Evolutionary conservation across 2,113 vertebrate genomes (phyloP), one percentile per base, ranked within the genome.

Genomic region (Stictonetta naevosa): DNA sequence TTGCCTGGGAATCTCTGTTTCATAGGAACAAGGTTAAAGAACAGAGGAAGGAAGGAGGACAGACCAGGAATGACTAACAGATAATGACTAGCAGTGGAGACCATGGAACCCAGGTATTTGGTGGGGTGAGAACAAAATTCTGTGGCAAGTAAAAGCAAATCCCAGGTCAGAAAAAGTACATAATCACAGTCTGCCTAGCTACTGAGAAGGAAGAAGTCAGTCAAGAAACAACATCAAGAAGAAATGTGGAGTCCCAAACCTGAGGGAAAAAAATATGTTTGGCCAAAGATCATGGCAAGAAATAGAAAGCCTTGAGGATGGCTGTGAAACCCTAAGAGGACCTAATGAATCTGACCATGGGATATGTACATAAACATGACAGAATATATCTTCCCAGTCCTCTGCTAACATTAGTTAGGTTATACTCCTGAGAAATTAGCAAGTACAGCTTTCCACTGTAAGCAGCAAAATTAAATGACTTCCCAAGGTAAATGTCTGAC

Each of bases 401-500:
- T 86, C 36, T 68, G 58, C 48, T 89, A 83, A 88, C 38, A 86
- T 78, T 75, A 83, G 12, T 64, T 68, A 15, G 53, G 42, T 62
- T 73, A 82, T 20, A 76, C 88, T 86, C 56, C 34, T 50, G 79
- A 92, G 66, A 86, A 93, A 90, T 86, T 83, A 97, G 33, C 63
- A 88, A 81, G 34, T 62, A 90, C 60, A 75, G 26, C 48, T 90
- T 92, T 95, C 83, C 64, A 79, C 38, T 58, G 21, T 72, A 83
- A 93, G 73, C 72, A 92, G 40, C 88, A 56, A 94, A 91, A 90
- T 94, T 86, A 94, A 86, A 81, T 50, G 1, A 86, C 80, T 88
- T 92, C 93, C 88, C 88, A 86, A 86, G 79, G 83, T 69, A 96
- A 94, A 62, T 72, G 60, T 90, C 73, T 93, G 77, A 95, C 91